phyloP scores from a whole-genome alignment of 2,113 vertebrate genomes.

The Nothobranchius kuhntae region DNA sequence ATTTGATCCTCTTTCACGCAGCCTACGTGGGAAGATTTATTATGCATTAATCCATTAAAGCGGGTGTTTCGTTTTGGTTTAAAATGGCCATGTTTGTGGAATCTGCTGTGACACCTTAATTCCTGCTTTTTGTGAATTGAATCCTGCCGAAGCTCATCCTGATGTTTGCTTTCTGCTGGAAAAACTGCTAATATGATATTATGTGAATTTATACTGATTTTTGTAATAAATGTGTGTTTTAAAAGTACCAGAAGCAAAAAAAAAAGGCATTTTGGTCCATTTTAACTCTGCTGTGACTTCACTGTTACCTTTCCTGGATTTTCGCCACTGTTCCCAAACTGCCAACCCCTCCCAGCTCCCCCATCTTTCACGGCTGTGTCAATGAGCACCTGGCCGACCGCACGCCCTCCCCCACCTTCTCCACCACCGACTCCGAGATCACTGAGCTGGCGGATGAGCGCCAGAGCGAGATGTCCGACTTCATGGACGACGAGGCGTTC shows the following conservation, averaged over 20 bases:
- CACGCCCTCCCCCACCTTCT: conserved; percentile 99
- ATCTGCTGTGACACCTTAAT: conserved; percentile 41
- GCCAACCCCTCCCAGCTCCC: conserved; percentile 79
- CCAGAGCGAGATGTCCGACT: conserved; percentile 97
- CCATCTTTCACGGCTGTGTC: conserved; percentile 98
- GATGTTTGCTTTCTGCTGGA: neutral
- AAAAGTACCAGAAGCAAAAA: too few relatives aligned
- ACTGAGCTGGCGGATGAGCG: conserved; percentile 98
- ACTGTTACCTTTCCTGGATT: conserved; percentile 47
- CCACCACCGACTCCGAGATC: conserved; percentile 97
- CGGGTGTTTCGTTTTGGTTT: conserved; percentile 36
- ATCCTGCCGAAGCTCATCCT: conserved; percentile 4
- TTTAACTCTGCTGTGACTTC: conserved; percentile 43
- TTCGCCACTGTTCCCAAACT: conserved; percentile 37
- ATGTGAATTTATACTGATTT: too few relatives aligned
- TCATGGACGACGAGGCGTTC: conserved; percentile 96
- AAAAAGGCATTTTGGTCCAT: conserved; percentile 5
- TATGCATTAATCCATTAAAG: conserved; percentile 43
- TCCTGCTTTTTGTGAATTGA: conserved; percentile 42
- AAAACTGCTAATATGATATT: neutral
- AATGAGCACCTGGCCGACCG: conserved; percentile 97
- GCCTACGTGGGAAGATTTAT: conserved; percentile 31
- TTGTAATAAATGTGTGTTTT: too few relatives aligned
- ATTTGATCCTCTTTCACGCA: conserved; percentile 28
- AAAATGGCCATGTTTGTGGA: conserved; percentile 33